phyloP scores from a whole-genome alignment of 2,888 invertebrate species.

The Oxytorus armatus region DNA sequence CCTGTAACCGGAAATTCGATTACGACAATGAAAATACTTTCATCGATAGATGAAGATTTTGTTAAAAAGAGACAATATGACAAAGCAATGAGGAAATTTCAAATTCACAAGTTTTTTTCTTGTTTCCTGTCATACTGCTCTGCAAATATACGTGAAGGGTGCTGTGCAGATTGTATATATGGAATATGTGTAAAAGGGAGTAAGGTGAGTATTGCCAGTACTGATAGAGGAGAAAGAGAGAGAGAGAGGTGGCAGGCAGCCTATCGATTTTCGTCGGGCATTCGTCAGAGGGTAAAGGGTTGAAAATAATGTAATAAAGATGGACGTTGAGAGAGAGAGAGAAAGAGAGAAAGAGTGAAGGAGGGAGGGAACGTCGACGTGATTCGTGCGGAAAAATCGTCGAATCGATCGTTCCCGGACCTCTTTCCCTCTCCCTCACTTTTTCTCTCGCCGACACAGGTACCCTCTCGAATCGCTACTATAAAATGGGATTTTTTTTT shows the following conservation, averaged over 20 bases:
- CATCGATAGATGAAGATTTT: too few species aligned
- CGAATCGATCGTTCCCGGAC: conserved; percentile 57
- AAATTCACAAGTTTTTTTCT: too few species aligned
- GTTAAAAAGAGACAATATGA: too few species aligned
- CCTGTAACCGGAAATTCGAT: too few species aligned
- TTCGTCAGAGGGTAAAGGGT: conserved; percentile 68
- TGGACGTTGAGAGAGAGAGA: too few species aligned
- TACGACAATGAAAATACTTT: too few species aligned
- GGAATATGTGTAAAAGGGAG: conserved; percentile 38
- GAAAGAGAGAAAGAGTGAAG: too few species aligned
- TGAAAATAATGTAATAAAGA: conserved; percentile 68
- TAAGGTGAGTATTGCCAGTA: conserved; percentile 45
- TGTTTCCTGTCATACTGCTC: too few species aligned
- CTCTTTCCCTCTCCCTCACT: conserved; percentile 54
- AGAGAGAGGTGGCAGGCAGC: conserved; percentile 56
- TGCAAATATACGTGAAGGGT: too few species aligned
- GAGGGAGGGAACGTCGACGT: conserved; percentile 50
- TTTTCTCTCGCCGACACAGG: conserved; percentile 26
- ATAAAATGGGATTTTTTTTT: conserved; percentile 44
- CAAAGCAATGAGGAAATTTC: too few species aligned
- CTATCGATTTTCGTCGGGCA: conserved; percentile 69
- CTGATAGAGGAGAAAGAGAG: conserved; percentile 49
- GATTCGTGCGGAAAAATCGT: conserved; percentile 58
- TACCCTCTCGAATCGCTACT: conserved; percentile 29
- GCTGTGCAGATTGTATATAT: background rate